Conservation (phyloP, 2,888 invertebrate genomes). For the Arge pagana region DNA sequence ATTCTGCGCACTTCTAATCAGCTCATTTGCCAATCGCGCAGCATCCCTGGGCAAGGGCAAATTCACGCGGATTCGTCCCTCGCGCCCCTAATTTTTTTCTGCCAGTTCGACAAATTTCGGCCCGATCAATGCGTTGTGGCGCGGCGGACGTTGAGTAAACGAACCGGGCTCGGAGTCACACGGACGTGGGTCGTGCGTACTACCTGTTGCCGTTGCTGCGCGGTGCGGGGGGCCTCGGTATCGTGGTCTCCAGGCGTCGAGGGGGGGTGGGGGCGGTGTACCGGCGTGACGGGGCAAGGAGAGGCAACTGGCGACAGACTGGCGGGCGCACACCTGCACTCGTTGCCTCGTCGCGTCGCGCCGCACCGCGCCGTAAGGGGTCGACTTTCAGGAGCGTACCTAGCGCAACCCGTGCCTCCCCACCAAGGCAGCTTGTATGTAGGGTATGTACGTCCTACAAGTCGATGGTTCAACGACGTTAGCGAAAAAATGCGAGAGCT, state of each 20-base stretch:
- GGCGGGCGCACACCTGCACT: conserved; percentile 56
- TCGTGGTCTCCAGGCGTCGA: conserved; percentile 7
- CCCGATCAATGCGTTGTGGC: neutral
- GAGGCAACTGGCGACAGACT: conserved; percentile 53
- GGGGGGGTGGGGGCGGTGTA: conserved; percentile 13
- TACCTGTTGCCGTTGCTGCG: conserved; percentile 15
- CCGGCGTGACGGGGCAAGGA: conserved; percentile 31
- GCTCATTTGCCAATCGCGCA: too few species aligned
- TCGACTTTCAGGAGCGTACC: conserved; percentile 50
- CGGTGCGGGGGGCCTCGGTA: neutral
- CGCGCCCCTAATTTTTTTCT: too few species aligned
- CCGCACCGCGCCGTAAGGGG: conserved; percentile 27
- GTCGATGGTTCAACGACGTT: too few species aligned
- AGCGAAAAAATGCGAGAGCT: too few species aligned
- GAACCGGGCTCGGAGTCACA: neutral
- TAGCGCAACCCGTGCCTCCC: conserved; percentile 29
- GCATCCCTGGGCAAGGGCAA: too few species aligned
- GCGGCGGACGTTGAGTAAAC: neutral
- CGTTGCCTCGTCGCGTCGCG: conserved; percentile 35
- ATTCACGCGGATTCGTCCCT: too few species aligned
- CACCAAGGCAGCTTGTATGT: too few species aligned
- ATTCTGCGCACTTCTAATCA: too few species aligned
- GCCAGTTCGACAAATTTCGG: too few species aligned
- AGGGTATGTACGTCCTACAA: too few species aligned
- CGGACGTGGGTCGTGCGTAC: conserved; percentile 7